Conservation (phyloP, 64 coral and sea anemone species). For the Dendrophyllia cribrosa region DNA sequence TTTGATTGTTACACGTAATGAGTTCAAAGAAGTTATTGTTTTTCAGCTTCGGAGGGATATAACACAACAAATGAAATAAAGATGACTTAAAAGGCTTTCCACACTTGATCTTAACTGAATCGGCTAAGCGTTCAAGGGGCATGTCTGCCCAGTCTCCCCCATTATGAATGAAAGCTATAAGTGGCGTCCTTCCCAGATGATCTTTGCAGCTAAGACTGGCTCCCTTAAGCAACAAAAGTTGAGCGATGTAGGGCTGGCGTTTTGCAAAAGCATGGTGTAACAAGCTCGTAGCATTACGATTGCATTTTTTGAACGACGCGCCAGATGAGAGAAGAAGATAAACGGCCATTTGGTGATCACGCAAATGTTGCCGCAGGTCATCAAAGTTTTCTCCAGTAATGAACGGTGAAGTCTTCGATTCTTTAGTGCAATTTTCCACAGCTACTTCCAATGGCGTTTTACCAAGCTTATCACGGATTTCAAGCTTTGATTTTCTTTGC, state of each 20-base stretch:
- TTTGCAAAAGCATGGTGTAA: constrained; percentile 23
- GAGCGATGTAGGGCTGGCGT: background rate
- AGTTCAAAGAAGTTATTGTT: constrained; percentile 5
- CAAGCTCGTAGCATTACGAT: background rate
- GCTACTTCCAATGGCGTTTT: constrained; percentile 1
- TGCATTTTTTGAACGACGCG: background rate
- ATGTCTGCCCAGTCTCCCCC: background rate
- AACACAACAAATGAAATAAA: constrained; percentile 38
- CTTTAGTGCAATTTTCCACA: background rate
- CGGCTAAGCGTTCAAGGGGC: background rate
- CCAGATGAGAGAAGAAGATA: background rate
- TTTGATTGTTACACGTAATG: background rate
- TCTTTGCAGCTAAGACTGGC: constrained; percentile 5
- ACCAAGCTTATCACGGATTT: background rate
- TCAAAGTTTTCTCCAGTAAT: too few species aligned
- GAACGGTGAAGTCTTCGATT: background rate
- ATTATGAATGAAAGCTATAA: background rate
- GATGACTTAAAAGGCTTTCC: background rate
- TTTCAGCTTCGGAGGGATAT: background rate
- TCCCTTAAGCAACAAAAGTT: background rate
- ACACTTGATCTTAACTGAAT: constrained; percentile 10
- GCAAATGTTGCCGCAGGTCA: background rate
- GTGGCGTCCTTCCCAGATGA: background rate
- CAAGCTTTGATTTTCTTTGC: background rate
- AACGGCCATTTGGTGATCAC: background rate